A percentile compares a stretch with the other conserved stretches of the same genome.
Evolutionary conservation across 2,888 invertebrate species (phyloP).

Genomic region (Pandemis corylana): DNA sequence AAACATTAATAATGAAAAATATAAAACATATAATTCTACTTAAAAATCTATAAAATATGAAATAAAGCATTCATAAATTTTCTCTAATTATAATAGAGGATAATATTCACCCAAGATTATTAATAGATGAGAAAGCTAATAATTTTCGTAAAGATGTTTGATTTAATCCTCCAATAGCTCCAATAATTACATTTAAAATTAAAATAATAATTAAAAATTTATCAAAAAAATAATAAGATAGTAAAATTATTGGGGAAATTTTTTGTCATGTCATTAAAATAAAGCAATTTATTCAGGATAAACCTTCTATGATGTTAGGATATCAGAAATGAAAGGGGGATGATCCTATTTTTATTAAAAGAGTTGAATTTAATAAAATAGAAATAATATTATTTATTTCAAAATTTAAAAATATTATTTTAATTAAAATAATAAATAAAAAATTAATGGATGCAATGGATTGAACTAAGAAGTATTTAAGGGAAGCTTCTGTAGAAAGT

Average conservation of each 20-base stretch:
- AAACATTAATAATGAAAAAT: constrained; percentile 79
- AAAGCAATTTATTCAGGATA: constrained; percentile 83
- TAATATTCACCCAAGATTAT: constrained; percentile 86
- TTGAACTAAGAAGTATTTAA: constrained; percentile 87
- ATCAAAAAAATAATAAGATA: constrained; percentile 76
- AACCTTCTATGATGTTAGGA: constrained; percentile 84
- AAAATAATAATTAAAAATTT: constrained; percentile 74
- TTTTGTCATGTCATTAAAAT: constrained; percentile 87
- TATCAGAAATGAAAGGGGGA: constrained; percentile 86
- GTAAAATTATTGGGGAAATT: constrained; percentile 85
- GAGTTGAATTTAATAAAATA: constrained; percentile 68
- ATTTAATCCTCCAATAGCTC: constrained; percentile 82
- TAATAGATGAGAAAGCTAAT: constrained; percentile 87
- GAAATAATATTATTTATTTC: constrained; percentile 59
- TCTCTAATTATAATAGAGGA: constrained; percentile 73
- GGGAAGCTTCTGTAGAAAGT: constrained; percentile 79
- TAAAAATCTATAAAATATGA: constrained; percentile 75
- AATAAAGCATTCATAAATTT: constrained; percentile 77
- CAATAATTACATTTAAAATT: constrained; percentile 75
- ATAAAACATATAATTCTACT: constrained; percentile 73
- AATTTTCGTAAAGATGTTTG: constrained; percentile 85
- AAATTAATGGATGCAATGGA: constrained; percentile 84
- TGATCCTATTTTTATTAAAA: constrained; percentile 85
- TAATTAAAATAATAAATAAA: constrained; percentile 77
- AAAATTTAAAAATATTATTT: constrained; percentile 68